Base-by-base conservation (phyloP, 2,888 invertebrate species). In the Gnatocerus cornutus region DNA sequence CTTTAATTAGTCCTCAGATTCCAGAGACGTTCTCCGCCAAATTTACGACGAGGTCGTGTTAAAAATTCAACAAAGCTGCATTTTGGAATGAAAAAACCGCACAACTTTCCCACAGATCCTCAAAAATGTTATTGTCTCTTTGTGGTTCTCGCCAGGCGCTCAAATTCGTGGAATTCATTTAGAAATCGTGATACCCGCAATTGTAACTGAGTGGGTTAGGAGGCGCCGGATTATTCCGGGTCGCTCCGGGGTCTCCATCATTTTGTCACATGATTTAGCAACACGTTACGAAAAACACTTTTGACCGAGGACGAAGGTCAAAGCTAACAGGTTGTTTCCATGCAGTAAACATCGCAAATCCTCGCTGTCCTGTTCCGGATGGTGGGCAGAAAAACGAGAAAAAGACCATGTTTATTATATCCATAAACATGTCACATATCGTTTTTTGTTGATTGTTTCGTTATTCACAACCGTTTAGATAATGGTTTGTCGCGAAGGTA, bases 101-200 rank as follows among this genome's bases (percentile, higher is more conserved):
- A 4, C 21, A 4, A 21, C 21, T 21, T 21, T 21, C 21, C 21
- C 21, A 21, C 21, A 21, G 21, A 21, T 21, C 4, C 21, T 21
- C 21, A 21, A 21, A 21, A 21, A 21, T 21, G 21, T 21, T 21
- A 21, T 21, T 21, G 21, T 21, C 21, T 21, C 4, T 21, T 21
- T 21, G 21, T 21, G 21, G 33, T n/a, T 39, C 46, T 46, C 61
- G 16, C 12, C 46, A 8, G 61, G 46, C 12, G 55, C 16, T 63
- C 13, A 69, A 65, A 65, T 69, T 69, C 69, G 65, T 69, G 69
- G 69, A 69, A 69, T 69, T 69, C 69, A 69, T 69, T 69, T 59
- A 16, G 58, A 41, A 67, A 52, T 48, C 48, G 39, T 53, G 45
- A 13, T 37, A 61, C 58, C 41, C 33, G 50, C 52, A 48, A 59